A percentile compares a stretch with the other conserved stretches of the same genome.
phyloP scores from a whole-genome alignment of 2,888 invertebrate genomes.

The Trissolcus japonicus region DNA sequence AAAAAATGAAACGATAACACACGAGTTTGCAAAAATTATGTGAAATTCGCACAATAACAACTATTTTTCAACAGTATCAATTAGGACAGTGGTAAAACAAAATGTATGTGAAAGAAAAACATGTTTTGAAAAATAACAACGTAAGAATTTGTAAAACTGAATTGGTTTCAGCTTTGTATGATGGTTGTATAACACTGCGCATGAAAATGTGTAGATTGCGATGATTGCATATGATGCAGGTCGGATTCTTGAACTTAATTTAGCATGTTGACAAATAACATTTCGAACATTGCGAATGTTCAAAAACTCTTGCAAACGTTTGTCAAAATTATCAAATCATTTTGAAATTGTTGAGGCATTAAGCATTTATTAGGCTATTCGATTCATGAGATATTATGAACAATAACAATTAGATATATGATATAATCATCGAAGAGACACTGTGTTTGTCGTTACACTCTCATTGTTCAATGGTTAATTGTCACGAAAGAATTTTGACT shows the following conservation, averaged over 20 bases:
- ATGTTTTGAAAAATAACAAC: not conserved
- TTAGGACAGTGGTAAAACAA: constrained; percentile 5
- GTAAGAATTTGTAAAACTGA: no score
- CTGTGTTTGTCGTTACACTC: constrained; percentile 46
- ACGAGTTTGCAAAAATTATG: constrained; percentile 18
- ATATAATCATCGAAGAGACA: constrained; percentile 2
- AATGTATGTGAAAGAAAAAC: not conserved
- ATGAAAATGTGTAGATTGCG: no score
- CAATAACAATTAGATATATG: constrained; percentile 37
- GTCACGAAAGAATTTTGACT: constrained; percentile 5
- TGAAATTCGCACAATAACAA: constrained; percentile 48
- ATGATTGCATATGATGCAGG: constrained; percentile 44
- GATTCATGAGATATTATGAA: constrained; percentile 16
- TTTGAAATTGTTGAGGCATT: no score
- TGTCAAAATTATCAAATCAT: constrained; percentile 34
- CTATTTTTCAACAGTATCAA: constrained; percentile 47
- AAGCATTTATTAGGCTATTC: not conserved
- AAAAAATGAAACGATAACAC: constrained; percentile 13
- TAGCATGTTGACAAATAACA: constrained; percentile 65
- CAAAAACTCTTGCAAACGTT: constrained; percentile 15
- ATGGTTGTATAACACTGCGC: no score
- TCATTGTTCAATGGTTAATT: constrained; percentile 52
- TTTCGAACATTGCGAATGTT: constrained; percentile 60
- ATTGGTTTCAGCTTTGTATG: no score
- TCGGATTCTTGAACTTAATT: constrained; percentile 57